These are phyloP conservation scores for Pseudomyrmex pallidus DNA, from an alignment of 1,140 invertebrate genomes.

Conservation along the genomic window DNA sequence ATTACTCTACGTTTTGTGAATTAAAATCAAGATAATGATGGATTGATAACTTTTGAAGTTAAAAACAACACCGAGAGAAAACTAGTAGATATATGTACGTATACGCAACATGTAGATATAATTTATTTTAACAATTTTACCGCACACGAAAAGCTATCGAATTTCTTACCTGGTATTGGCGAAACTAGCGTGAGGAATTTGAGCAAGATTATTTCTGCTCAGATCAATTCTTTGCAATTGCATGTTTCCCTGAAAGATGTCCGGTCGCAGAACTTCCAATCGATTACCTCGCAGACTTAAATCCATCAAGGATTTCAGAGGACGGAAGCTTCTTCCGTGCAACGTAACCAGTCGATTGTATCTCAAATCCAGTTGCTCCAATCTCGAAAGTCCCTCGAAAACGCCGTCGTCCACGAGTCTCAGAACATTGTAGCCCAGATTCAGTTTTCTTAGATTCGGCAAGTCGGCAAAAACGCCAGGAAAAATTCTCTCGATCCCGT, in stretches of 20 bases:
- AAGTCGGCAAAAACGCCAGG: slow-evolving; percentile 89
- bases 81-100: not conserved
- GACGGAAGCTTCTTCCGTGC: slow-evolving; percentile 88
- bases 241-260: slow-evolving; percentile 88
- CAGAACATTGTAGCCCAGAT: slow-evolving; percentile 92
- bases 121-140: not conserved
- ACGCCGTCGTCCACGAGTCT: slow-evolving; percentile 89
- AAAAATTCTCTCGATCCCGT: slow-evolving; percentile 90
- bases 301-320: slow-evolving; percentile 88
- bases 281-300: slow-evolving; percentile 92
- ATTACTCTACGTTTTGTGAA: not conserved
- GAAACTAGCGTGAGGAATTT: slow-evolving; percentile 88
- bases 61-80: not conserved
- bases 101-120: not conserved
- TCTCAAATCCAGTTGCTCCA: slow-evolving; percentile 91
- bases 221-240: slow-evolving; percentile 90
- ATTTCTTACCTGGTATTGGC: slow-evolving; percentile 85
- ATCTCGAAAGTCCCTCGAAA: slow-evolving; percentile 89
- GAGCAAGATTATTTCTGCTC: slow-evolving; percentile 91
- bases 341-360: slow-evolving; percentile 91
- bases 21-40: not conserved
- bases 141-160: not conserved
- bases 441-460: slow-evolving; percentile 89
- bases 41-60: not conserved
- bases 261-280: slow-evolving; percentile 89